A percentile compares a stretch with the other conserved stretches of the same genome.
These are phyloP conservation scores for Tribolium madens DNA, from an alignment of 1,140 invertebrate genomes.

Conservation along the genomic window DNA sequence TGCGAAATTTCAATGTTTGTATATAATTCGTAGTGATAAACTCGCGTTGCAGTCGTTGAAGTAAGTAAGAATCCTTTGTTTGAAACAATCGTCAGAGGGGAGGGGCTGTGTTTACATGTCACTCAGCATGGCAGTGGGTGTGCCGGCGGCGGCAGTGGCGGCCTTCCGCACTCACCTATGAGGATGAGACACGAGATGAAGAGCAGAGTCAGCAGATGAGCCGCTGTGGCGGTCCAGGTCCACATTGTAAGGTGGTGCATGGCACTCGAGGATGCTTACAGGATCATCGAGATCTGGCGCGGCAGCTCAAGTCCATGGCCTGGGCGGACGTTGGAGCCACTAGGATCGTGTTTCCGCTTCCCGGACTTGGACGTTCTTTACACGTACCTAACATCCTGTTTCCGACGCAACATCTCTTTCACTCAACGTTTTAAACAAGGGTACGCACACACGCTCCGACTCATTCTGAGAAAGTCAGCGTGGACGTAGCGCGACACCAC, in stretches of 20 bases:
- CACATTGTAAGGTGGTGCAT: constrained; percentile 58
- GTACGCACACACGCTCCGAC: constrained; percentile 58
- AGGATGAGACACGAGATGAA: constrained; percentile 58
- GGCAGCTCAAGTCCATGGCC: constrained; percentile 60
- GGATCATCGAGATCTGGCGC: constrained; percentile 61
- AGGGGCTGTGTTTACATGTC: constrained; percentile 65
- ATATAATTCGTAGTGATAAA: no score
- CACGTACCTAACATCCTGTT: constrained; percentile 48
- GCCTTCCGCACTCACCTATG: constrained; percentile 56
- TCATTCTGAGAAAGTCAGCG: constrained; percentile 56
- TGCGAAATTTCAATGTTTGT: no score
- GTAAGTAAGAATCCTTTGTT: constrained; percentile 58
- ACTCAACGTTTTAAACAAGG: constrained; percentile 45
- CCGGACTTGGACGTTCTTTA: constrained; percentile 31
- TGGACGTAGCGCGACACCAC: constrained; percentile 56
- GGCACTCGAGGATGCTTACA: constrained; percentile 48
- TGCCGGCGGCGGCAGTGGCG: constrained; percentile 48
- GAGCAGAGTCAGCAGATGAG: constrained; percentile 54
- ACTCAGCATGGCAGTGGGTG: constrained; percentile 60
- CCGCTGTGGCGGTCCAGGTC: constrained; percentile 56
- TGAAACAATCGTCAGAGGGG: constrained; percentile 56
- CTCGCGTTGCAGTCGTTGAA: neutral
- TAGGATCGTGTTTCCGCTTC: constrained; percentile 20
- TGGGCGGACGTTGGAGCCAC: constrained; percentile 47
- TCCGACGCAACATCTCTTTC: constrained; percentile 47